Percentiles rank a stretch among this genome's conserved stretches.
These are phyloP conservation scores for Rattus norvegicus DNA, from an alignment of 2,113 vertebrate species.

Conservation along the genomic window DNA sequence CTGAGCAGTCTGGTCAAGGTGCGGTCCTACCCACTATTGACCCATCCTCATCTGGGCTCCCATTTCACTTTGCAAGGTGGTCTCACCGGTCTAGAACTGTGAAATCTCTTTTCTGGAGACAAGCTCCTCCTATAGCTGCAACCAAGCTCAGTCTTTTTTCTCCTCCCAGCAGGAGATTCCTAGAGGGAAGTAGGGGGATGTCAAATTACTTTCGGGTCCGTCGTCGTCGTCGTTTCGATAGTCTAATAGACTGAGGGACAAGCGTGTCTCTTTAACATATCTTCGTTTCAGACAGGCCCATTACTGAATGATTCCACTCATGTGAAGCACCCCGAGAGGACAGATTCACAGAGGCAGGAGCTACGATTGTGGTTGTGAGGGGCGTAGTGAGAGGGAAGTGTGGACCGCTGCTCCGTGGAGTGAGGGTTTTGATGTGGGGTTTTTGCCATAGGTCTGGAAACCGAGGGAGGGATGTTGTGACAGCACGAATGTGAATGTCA, in stretches of 20 bases:
- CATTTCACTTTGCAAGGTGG: not conserved
- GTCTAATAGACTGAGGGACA: not conserved
- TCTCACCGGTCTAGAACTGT: not conserved
- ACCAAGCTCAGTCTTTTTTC: not conserved
- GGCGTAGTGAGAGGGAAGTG: no score
- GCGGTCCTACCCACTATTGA: no score
- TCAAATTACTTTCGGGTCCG: not conserved
- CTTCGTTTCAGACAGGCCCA: not conserved
- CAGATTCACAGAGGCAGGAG: not conserved
- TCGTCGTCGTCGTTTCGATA: not conserved
- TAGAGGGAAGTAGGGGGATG: no score
- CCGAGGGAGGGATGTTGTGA: accelerated
- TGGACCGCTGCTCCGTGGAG: not conserved
- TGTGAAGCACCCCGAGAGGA: not conserved
- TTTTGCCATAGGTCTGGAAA: not conserved
- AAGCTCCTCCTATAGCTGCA: not conserved
- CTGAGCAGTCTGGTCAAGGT: not conserved
- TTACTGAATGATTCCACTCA: not conserved
- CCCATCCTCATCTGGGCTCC: no score
- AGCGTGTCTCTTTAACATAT: not conserved
- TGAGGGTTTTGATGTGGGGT: not conserved
- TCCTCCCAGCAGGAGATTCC: not conserved
- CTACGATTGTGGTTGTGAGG: not conserved
- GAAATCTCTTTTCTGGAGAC: not conserved
- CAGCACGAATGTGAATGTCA: not conserved